phyloP scores from a whole-genome alignment of 2,888 invertebrate genomes.

The Campopleginae sp. region DNA sequence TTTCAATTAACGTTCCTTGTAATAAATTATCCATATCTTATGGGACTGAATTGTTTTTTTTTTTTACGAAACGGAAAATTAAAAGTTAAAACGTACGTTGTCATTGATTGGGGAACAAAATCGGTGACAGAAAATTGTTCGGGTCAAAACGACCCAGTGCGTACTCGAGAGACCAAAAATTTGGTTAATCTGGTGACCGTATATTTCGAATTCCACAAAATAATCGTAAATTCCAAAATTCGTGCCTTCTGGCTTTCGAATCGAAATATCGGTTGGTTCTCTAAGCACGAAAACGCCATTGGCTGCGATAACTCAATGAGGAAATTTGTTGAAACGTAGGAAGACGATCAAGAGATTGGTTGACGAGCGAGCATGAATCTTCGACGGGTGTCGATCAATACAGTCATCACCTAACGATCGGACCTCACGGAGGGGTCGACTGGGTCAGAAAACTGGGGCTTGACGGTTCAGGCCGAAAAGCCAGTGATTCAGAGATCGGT shows the following conservation, averaged over 20 bases:
- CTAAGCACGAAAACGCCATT: neutral
- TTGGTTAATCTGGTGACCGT: too few species aligned
- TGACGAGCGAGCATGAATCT: slow-evolving; percentile 78
- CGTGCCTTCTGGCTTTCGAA: neutral
- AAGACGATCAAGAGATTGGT: slow-evolving; percentile 81
- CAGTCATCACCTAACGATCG: slow-evolving; percentile 87
- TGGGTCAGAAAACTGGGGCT: slow-evolving; percentile 88
- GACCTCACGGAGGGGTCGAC: slow-evolving; percentile 88
- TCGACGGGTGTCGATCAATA: slow-evolving; percentile 79
- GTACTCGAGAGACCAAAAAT: too few species aligned
- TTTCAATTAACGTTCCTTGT: too few species aligned
- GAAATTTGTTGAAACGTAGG: slow-evolving; percentile 69
- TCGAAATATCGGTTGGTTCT: neutral
- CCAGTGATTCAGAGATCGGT: slow-evolving; percentile 84
- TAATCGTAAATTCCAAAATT: neutral
- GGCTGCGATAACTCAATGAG: neutral
- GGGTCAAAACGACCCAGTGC: too few species aligned
- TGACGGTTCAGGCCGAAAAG: slow-evolving; percentile 81
- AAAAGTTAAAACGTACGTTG: too few species aligned
- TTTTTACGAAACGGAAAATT: too few species aligned
- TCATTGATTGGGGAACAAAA: too few species aligned
- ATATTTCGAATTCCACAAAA: neutral
- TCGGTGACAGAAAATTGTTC: too few species aligned
- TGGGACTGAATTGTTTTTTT: too few species aligned
- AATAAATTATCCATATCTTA: too few species aligned